These are phyloP conservation scores for Eupithecia pulchellata DNA, from an alignment of 2,888 invertebrate genomes.

Conservation along the genomic window DNA sequence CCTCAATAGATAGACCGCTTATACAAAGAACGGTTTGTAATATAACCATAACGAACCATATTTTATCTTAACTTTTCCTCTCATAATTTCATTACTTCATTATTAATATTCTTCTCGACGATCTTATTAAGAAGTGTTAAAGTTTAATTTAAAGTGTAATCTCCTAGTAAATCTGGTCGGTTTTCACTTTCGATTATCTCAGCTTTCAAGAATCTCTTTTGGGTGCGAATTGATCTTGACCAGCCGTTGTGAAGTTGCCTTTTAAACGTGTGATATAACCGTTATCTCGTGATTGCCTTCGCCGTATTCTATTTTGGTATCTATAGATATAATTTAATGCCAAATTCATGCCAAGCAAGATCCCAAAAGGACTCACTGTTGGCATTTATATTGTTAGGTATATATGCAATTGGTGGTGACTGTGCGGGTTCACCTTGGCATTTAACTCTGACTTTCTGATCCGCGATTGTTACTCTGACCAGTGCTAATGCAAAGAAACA, in stretches of 20 bases:
- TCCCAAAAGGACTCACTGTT: slow-evolving; percentile 5
- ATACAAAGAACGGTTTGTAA: background rate
- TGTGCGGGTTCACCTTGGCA: slow-evolving; percentile 78
- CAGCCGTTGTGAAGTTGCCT: slow-evolving; percentile 53
- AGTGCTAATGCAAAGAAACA: slow-evolving; percentile 37
- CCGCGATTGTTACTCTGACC: slow-evolving; percentile 54
- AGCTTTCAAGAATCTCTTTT: slow-evolving; percentile 67
- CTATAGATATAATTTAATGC: slow-evolving; percentile 5
- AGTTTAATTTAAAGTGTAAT: slow-evolving; percentile 37
- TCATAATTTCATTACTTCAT: background rate
- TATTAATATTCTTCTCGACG: background rate
- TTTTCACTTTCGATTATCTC: slow-evolving; percentile 78
- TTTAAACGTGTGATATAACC: slow-evolving; percentile 53
- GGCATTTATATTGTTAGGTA: slow-evolving; percentile 39
- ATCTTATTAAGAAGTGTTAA: slow-evolving; percentile 27
- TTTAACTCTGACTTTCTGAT: slow-evolving; percentile 65
- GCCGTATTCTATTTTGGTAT: slow-evolving; percentile 18
- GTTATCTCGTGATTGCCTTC: slow-evolving; percentile 33
- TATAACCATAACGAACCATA: background rate
- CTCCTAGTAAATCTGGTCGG: slow-evolving; percentile 59
- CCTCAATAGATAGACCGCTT: background rate
- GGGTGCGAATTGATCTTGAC: slow-evolving; percentile 51
- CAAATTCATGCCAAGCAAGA: slow-evolving; percentile 1
- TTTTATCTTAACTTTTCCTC: background rate
- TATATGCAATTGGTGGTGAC: slow-evolving; percentile 61